Evolutionary conservation across 2,113 vertebrate genomes (phyloP).

Genomic region (Pholis gunnellus): DNA sequence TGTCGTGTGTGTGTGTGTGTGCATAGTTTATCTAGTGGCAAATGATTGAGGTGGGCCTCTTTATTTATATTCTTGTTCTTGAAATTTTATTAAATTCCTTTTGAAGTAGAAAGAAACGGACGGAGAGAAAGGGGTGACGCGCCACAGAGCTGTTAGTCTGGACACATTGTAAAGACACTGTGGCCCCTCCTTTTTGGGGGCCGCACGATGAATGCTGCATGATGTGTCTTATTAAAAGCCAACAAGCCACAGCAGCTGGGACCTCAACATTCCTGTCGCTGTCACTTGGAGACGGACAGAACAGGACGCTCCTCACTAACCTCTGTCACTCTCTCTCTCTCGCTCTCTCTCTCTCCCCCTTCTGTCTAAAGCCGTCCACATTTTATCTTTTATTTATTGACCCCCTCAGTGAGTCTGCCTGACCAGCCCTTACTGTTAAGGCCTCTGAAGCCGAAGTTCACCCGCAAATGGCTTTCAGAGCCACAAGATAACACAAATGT

Average conservation of each 20-base stretch:
- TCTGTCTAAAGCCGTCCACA: slow-evolving; percentile 36
- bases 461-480: slow-evolving; percentile 41
- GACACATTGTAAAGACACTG: slow-evolving; percentile 35
- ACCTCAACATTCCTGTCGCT: slow-evolving; percentile 70
- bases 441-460: slow-evolving; percentile 34
- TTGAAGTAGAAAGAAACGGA: not conserved
- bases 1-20: not conserved
- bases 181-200: slow-evolving; percentile 36
- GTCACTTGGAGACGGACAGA: slow-evolving; percentile 69
- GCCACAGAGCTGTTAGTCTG: slow-evolving; percentile 39
- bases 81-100: slow-evolving; percentile 28
- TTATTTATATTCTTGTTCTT: slow-evolving; percentile 18
- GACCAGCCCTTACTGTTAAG: slow-evolving; percentile 6
- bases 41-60: slow-evolving; percentile 21
- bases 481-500: slow-evolving; percentile 20
- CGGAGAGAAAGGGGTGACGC: not conserved
- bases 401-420: slow-evolving; percentile 18
- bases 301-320: slow-evolving; percentile 61
- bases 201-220: slow-evolving; percentile 62
- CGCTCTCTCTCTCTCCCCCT: slow-evolving; percentile 34
- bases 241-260: slow-evolving; percentile 70
- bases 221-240: slow-evolving; percentile 78
- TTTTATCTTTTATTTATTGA: slow-evolving; percentile 32
- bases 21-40: slow-evolving; percentile 32
- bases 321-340: slow-evolving; percentile 46